phyloP scores from a whole-genome alignment of 2,888 invertebrate genomes.

The Diachrysia chrysitis region DNA sequence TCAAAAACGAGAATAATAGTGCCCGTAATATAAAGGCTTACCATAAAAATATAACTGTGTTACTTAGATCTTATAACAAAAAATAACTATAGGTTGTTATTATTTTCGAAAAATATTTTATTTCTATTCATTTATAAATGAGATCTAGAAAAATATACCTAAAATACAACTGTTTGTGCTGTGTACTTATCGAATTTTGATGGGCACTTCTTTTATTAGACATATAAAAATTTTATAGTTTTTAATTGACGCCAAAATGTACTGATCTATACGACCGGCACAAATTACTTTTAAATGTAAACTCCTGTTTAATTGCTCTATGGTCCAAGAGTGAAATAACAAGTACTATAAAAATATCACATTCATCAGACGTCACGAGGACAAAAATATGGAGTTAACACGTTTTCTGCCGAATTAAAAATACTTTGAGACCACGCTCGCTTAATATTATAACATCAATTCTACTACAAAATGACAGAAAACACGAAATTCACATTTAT shows the following conservation, averaged over 20 bases:
- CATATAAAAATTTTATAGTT: conserved; percentile 12
- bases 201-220: conserved; percentile 13
- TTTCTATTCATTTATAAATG: not conserved
- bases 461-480: not conserved
- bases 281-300: conserved; percentile 18
- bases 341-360: conserved; percentile 55
- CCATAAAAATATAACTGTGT: not conserved
- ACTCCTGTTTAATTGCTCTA: conserved; percentile 40
- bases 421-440: not conserved
- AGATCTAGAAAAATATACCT: conserved; percentile 2
- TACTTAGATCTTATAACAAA: not conserved
- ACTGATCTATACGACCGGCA: conserved; percentile 16
- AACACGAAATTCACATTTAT: not conserved
- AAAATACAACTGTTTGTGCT: not conserved
- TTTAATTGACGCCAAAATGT: conserved; percentile 35
- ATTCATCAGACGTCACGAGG: conserved; percentile 39
- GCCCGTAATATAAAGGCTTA: not conserved
- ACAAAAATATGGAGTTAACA: conserved; percentile 19
- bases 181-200: not conserved
- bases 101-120: not conserved
- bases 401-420: conserved; percentile 26
- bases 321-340: conserved; percentile 28
- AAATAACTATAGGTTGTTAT: not conserved
- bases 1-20: not conserved
- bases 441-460: not conserved